These are phyloP conservation scores for Thera obeliscata DNA, from an alignment of 2,888 invertebrate species.

Conservation along the genomic window DNA sequence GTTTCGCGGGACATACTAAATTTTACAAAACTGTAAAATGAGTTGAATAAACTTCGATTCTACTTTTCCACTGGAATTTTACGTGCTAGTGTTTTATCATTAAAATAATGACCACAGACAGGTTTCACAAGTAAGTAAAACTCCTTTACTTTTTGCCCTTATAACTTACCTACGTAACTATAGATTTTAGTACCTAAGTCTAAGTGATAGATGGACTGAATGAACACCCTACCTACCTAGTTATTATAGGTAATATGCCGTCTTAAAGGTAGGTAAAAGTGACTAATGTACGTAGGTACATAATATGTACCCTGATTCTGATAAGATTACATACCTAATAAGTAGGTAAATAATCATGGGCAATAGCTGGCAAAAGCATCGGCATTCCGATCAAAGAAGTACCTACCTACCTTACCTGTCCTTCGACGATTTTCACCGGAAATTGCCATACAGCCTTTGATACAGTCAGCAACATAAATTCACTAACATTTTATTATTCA, in stretches of 20 bases:
- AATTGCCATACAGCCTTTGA: not conserved
- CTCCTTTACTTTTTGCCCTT: constrained; percentile 14
- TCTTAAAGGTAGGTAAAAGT: constrained; percentile 7
- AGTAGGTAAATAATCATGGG: not conserved
- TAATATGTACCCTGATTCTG: not conserved
- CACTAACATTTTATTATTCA: no score
- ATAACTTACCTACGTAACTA: not conserved
- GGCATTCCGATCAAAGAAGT: not conserved
- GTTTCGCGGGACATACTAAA: constrained; percentile 63
- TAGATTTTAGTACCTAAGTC: no score
- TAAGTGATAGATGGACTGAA: no score
- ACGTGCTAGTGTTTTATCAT: constrained; percentile 37
- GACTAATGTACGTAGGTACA: not conserved
- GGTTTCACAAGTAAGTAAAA: constrained; percentile 85
- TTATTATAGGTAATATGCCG: no score
- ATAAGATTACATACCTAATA: not conserved
- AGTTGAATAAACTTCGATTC: constrained; percentile 68
- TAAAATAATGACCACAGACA: constrained; percentile 83
- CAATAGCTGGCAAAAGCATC: not conserved
- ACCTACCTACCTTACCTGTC: not conserved
- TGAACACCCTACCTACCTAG: no score
- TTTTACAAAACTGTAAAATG: constrained; percentile 69
- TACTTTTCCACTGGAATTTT: constrained; percentile 20
- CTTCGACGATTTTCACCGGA: constrained; percentile 6
- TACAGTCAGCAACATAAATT: no score